These are phyloP conservation scores for Hirtodrosophila confusa DNA, from an alignment of 2,888 invertebrate genomes.

Conservation along the genomic window DNA sequence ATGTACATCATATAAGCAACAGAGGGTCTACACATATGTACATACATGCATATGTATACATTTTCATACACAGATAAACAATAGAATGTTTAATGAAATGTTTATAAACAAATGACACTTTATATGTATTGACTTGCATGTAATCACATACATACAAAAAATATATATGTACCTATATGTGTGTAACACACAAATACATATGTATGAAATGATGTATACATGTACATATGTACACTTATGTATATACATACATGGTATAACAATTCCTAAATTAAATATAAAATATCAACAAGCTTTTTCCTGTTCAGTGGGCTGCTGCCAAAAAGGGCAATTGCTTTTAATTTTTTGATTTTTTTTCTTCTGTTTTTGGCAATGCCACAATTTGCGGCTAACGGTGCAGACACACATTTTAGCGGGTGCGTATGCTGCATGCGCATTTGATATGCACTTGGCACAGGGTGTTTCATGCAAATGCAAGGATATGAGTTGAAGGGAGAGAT, in stretches of 20 bases:
- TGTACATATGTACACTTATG: too few species aligned
- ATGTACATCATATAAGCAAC: too few species aligned
- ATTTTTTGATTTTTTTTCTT: background rate
- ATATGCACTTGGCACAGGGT: background rate
- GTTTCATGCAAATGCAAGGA: conserved; percentile 1
- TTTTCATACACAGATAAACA: too few species aligned
- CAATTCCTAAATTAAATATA: background rate
- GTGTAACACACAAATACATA: background rate
- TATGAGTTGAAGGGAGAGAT: background rate
- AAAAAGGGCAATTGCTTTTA: conserved; percentile 1
- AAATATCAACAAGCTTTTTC: conserved; percentile 16
- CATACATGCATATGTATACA: too few species aligned
- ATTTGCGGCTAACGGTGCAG: conserved; percentile 4
- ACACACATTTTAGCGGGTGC: too few species aligned
- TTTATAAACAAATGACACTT: too few species aligned
- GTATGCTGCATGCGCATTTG: background rate
- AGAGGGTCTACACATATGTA: too few species aligned
- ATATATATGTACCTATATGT: background rate
- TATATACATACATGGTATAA: background rate
- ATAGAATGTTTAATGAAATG: too few species aligned
- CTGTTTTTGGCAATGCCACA: background rate
- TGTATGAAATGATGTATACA: background rate
- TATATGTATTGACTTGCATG: too few species aligned
- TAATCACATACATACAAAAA: too few species aligned
- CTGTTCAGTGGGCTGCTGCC: background rate